phyloP scores from a whole-genome alignment of 2,113 vertebrate genomes.

The Oenanthe melanoleuca region DNA sequence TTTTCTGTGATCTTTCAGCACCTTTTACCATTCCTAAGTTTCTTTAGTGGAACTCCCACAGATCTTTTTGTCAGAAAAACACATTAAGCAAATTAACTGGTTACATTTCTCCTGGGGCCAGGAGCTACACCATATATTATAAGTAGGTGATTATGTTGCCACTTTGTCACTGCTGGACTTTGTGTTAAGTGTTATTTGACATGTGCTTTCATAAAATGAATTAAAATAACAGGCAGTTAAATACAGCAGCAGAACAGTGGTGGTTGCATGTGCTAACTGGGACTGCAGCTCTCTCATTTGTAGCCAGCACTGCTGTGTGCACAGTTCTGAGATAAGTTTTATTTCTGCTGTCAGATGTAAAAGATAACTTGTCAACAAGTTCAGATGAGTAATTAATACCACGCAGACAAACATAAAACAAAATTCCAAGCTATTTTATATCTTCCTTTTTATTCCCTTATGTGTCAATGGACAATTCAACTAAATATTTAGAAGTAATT shows the following conservation, averaged over 20 bases:
- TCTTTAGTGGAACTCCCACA: neutral
- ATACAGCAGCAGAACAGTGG: neutral
- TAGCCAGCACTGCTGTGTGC: neutral
- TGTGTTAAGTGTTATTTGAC: constrained; percentile 57
- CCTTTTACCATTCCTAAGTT: neutral
- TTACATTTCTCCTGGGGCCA: constrained; percentile 26
- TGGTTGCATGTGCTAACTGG: neutral
- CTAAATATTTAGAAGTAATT: neutral
- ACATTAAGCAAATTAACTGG: constrained; percentile 24
- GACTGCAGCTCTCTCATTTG: neutral
- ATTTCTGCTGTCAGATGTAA: neutral
- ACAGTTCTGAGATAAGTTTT: neutral
- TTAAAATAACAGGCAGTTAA: constrained; percentile 56
- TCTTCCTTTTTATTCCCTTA: neutral
- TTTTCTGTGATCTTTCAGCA: neutral
- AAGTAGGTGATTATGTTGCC: constrained; percentile 43
- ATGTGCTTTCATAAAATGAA: constrained; percentile 11
- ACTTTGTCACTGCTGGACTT: constrained; percentile 41
- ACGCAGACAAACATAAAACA: neutral
- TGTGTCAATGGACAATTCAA: neutral
- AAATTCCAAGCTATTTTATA: neutral
- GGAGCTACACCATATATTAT: constrained; percentile 13
- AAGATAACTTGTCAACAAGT: neutral
- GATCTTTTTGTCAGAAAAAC: neutral
- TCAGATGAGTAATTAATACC: neutral